phyloP scores from a whole-genome alignment of 2,797 vertebrate genomes.

The Rachycentron canadum region DNA sequence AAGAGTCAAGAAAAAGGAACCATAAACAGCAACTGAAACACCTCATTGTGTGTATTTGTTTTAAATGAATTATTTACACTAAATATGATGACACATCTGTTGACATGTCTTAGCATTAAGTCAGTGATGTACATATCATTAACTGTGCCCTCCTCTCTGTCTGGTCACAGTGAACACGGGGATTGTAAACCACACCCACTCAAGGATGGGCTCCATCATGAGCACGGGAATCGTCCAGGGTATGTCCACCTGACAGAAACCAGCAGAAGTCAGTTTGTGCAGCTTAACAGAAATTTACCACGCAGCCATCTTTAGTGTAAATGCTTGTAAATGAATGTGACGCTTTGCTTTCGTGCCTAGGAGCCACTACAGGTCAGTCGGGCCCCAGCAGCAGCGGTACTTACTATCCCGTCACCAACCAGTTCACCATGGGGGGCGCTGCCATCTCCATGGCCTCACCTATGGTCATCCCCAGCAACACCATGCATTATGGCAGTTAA shows the following conservation, averaged over 20 bases:
- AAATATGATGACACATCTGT: neutral
- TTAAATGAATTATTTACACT: neutral
- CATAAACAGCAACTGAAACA: neutral
- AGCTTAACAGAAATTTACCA: neutral
- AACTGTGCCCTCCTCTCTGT: conserved; percentile 35
- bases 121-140: conserved; percentile 9
- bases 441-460: conserved; percentile 97
- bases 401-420: conserved; percentile 94
- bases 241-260: conserved; percentile 66
- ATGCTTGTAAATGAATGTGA: conserved; percentile 2
- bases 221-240: conserved; percentile 97
- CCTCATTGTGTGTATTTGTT: neutral
- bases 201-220: conserved; percentile 98
- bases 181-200: conserved; percentile 98
- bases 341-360: conserved; percentile 72
- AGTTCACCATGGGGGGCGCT: conserved; percentile 96
- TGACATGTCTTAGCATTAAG: neutral
- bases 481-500: conserved; percentile 98
- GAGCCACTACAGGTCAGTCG: conserved; percentile 88
- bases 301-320: too few species aligned
- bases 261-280: neutral
- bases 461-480: conserved; percentile 97
- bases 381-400: conserved; percentile 86
- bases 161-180: conserved; percentile 91
- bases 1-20: neutral